phyloP scores from a whole-genome alignment of 2,797 vertebrate genomes.

The Otolemur crassicaudatus region DNA sequence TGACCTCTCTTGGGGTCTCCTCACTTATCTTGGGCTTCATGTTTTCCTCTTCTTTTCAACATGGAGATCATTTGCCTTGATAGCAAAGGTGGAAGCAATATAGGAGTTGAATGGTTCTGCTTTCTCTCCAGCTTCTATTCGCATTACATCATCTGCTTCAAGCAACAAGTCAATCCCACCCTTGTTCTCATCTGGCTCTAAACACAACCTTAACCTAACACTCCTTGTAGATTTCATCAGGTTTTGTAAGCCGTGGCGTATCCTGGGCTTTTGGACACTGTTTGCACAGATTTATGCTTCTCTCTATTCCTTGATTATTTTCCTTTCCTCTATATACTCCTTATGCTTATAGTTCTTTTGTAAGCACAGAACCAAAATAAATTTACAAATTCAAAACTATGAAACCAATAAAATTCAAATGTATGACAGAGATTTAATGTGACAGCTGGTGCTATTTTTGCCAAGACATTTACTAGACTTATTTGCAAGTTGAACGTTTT shows the following conservation, averaged over 20 bases:
- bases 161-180: background rate
- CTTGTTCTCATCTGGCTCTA: background rate
- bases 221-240: background rate
- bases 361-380: constrained; percentile 34
- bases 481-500: background rate
- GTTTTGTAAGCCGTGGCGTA: background rate
- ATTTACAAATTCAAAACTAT: constrained; percentile 25
- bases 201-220: background rate
- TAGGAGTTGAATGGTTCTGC: background rate
- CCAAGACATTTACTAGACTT: background rate
- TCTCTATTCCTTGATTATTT: constrained; percentile 15
- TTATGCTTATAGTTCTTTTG: constrained; percentile 12
- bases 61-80: constrained; percentile 10
- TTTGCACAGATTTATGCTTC: background rate
- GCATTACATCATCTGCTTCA: background rate
- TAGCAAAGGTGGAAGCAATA: background rate
- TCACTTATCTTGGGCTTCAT: background rate
- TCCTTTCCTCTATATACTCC: background rate
- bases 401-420: constrained; percentile 19
- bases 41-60: constrained; percentile 51
- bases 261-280: background rate
- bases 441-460: background rate
- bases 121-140: background rate
- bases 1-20: constrained; percentile 24
- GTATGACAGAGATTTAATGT: background rate